These are phyloP conservation scores for Pipra filicauda DNA, from an alignment of 2,113 vertebrate genomes.

Conservation along the genomic window DNA sequence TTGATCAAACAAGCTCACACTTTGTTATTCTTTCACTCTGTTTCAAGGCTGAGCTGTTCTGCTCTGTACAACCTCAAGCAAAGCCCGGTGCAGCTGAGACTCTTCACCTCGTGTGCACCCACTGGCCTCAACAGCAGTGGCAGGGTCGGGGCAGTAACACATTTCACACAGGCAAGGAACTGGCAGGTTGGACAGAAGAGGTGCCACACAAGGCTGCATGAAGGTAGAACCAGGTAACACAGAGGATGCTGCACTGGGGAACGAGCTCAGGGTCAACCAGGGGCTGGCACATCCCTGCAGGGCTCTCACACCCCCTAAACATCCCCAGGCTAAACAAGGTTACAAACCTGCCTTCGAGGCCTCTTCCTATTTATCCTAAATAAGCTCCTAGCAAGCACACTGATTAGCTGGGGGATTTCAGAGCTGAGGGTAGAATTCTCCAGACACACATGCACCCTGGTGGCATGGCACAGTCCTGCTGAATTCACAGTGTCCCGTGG, in stretches of 20 bases:
- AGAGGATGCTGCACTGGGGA: neutral
- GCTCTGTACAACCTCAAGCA: neutral
- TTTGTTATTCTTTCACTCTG: neutral
- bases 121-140: rapidly evolving
- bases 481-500: neutral
- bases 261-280: neutral
- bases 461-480: neutral
- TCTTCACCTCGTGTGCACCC: neutral
- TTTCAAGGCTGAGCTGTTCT: neutral
- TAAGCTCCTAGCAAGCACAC: rapidly evolving
- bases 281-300: rapidly evolving
- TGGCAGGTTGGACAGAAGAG: neutral
- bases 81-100: neutral
- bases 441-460: neutral
- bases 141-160: rapidly evolving
- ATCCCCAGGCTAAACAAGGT: neutral
- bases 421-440: neutral
- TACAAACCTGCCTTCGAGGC: neutral
- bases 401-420: neutral
- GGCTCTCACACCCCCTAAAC: neutral
- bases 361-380: neutral
- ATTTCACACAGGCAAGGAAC: rapidly evolving
- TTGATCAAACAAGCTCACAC: neutral
- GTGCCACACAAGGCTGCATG: rapidly evolving
- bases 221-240: rapidly evolving